Percentiles rank a stretch among this genome's conserved stretches.
These are phyloP conservation scores for Chionodraco myersi DNA, from an alignment of 2,113 vertebrate species.

Conservation along the genomic window DNA sequence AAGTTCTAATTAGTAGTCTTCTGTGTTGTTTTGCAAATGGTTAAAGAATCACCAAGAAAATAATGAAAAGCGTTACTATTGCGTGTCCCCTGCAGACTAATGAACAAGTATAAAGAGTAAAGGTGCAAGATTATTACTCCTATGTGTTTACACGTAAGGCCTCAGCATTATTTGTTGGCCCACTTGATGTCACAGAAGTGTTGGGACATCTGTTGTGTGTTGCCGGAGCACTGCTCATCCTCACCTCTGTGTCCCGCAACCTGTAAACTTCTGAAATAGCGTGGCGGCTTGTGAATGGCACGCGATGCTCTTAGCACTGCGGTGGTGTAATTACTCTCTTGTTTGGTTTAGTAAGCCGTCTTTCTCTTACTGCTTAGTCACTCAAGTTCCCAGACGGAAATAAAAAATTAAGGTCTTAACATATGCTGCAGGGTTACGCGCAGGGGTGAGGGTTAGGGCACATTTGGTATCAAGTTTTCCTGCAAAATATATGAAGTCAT, in stretches of 20 bases:
- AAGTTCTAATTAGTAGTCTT: too few species aligned
- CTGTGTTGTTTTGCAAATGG: not conserved
- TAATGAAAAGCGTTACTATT: not conserved
- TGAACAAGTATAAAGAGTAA: too few species aligned
- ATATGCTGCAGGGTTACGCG: not conserved
- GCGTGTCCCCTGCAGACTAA: not conserved
- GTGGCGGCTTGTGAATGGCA: conserved; percentile 10
- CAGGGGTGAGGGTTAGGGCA: not conserved
- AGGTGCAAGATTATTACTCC: too few species aligned
- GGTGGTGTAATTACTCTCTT: conserved; percentile 39
- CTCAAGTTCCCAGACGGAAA: conserved; percentile 15
- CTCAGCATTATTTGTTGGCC: not conserved
- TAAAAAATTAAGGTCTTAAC: conserved; percentile 22
- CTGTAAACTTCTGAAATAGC: conserved; percentile 5
- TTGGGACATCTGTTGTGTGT: conserved; percentile 26
- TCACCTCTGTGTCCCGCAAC: conserved; percentile 14
- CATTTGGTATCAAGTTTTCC: conserved; percentile 29
- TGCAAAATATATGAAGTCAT: conserved; percentile 36
- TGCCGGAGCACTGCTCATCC: conserved; percentile 18
- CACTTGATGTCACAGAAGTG: conserved; percentile 6
- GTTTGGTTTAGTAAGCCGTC: conserved; percentile 38
- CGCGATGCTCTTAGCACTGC: conserved; percentile 3
- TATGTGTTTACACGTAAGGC: conserved; percentile 6
- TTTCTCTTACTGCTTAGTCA: conserved; percentile 37
- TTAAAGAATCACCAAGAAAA: not conserved